These are phyloP conservation scores for Euphonia xanthogaster DNA, from an alignment of 2,797 vertebrate genomes.

Conservation along the genomic window DNA sequence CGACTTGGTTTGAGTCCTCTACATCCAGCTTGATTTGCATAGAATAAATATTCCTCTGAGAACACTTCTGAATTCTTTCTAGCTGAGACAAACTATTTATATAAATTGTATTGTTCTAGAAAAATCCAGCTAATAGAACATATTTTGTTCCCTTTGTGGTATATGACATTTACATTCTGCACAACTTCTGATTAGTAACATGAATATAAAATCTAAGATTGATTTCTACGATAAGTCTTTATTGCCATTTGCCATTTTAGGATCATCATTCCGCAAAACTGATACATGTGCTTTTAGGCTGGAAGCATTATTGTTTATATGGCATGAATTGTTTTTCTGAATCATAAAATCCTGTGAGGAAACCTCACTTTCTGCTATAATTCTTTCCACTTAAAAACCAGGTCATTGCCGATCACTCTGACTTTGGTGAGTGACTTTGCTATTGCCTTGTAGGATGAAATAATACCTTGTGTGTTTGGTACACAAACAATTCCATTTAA, in stretches of 20 bases:
- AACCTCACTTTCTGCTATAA: slow-evolving; percentile 19
- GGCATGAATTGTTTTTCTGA: slow-evolving; percentile 20
- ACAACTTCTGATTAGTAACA: background rate
- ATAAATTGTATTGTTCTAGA: background rate
- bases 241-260: background rate
- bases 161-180: background rate
- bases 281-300: background rate
- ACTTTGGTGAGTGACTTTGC: background rate
- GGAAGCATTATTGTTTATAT: slow-evolving; percentile 25
- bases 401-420: background rate
- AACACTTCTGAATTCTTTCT: background rate
- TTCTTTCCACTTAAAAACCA: background rate
- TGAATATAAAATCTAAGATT: background rate
- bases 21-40: background rate
- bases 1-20: background rate
- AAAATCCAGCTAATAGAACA: background rate
- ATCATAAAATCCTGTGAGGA: slow-evolving; percentile 36
- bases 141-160: background rate
- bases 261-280: background rate
- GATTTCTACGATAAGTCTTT: background rate
- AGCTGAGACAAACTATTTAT: background rate
- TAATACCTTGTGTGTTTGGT: background rate
- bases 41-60: background rate
- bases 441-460: background rate
- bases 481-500: background rate